Percentiles rank a stretch among this genome's conserved stretches.
These are phyloP conservation scores for Lepidurus packardi DNA, from an alignment of 1,140 invertebrate species.

Conservation along the genomic window DNA sequence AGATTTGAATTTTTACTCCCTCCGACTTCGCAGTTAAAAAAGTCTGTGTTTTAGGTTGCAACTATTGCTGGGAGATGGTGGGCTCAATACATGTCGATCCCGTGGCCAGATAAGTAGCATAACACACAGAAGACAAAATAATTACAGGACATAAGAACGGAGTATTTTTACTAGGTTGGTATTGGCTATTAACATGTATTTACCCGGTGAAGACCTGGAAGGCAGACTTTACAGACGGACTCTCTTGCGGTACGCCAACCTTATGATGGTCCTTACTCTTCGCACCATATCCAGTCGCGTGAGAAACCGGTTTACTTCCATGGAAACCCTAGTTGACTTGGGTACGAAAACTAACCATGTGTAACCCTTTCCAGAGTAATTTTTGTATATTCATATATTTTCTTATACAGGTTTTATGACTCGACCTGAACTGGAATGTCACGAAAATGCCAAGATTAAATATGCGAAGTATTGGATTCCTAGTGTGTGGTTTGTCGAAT, in stretches of 20 bases:
- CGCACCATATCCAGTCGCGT: constrained; percentile 65
- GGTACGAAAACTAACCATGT: constrained; percentile 47
- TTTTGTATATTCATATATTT: background rate
- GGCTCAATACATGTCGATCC: constrained; percentile 73
- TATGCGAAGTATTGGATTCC: constrained; percentile 65
- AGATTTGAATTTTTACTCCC: constrained; percentile 37
- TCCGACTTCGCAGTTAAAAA: too few relatives aligned
- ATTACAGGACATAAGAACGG: constrained; percentile 13
- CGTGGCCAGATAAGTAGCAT: constrained; percentile 62
- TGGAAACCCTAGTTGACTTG: constrained; percentile 66
- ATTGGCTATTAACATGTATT: constrained; percentile 57
- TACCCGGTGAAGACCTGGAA: constrained; percentile 56
- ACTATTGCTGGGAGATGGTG: constrained; percentile 90
- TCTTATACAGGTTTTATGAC: constrained; percentile 56
- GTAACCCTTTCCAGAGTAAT: background rate
- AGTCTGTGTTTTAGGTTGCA: constrained; percentile 61
- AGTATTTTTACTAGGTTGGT: constrained; percentile 50
- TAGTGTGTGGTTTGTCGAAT: constrained; percentile 59
- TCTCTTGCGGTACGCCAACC: constrained; percentile 61
- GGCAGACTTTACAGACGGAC: constrained; percentile 56
- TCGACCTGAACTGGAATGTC: constrained; percentile 54
- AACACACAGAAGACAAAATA: background rate
- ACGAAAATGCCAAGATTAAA: constrained; percentile 47
- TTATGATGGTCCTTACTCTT: constrained; percentile 59
- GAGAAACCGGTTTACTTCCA: constrained; percentile 66